These are phyloP conservation scores for Eucera pruinosa DNA, from an alignment of 2,888 invertebrate species.

Conservation along the genomic window DNA sequence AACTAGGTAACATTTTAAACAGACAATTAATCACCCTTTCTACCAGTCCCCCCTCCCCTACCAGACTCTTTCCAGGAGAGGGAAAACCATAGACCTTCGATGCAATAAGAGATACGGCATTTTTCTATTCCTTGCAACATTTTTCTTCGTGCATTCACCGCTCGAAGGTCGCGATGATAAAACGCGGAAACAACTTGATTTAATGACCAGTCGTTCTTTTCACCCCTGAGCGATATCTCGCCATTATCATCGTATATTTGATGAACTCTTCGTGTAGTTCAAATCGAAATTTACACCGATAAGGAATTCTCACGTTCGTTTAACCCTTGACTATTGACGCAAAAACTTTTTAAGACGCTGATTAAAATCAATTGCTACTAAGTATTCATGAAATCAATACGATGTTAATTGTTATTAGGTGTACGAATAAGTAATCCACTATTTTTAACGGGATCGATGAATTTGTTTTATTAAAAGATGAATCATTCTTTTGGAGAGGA, in stretches of 20 bases:
- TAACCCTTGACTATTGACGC: no score
- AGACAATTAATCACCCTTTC: conserved; percentile 23
- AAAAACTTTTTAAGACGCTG: not conserved
- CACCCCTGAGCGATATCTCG: not conserved
- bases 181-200: conserved; percentile 51
- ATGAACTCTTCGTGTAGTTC: not conserved
- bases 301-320: not conserved
- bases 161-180: conserved; percentile 43
- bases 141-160: conserved; percentile 12
- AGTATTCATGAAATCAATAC: no score
- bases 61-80: not conserved
- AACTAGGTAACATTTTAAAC: conserved; percentile 9
- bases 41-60: not conserved
- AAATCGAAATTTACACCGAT: not conserved
- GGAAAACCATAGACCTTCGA: conserved; percentile 28
- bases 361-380: no score
- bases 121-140: conserved; percentile 11
- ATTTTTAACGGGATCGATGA: no score
- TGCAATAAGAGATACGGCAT: conserved; percentile 13
- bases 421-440: no score
- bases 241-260: not conserved
- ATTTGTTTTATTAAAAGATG: no score
- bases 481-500: no score
- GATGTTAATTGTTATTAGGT: no score
- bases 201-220: conserved; percentile 33